Percentiles rank a stretch among this genome's conserved stretches.
Conservation (phyloP, 1,140 invertebrate species). For the Tetragnatha versicolor region DNA sequence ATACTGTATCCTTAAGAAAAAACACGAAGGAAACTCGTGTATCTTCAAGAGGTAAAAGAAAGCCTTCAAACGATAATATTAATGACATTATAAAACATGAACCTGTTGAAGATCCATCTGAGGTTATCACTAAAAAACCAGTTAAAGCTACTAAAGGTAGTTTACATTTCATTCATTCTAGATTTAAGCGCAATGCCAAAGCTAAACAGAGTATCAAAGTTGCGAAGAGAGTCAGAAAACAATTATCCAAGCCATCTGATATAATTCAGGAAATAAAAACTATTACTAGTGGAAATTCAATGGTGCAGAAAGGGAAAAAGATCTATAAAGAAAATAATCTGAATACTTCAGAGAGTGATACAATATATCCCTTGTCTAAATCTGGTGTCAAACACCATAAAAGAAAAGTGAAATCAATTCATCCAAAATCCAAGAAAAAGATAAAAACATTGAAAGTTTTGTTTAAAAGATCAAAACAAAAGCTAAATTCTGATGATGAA, state of each 20-base stretch:
- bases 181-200: not conserved
- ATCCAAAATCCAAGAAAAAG: slow-evolving; percentile 14
- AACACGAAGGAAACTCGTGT: no score
- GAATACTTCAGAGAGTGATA: not conserved
- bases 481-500: not conserved
- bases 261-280: slow-evolving; percentile 37
- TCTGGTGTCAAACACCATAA: not conserved
- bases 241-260: not conserved
- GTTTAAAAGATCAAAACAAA: slow-evolving; percentile 22
- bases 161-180: not conserved
- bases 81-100: no score
- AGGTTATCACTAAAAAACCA: no score
- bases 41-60: no score
- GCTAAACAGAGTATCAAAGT: not conserved
- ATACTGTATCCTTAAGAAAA: no score
- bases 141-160: not conserved
- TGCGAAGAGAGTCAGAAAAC: not conserved
- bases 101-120: no score
- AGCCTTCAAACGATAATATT: no score
- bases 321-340: not conserved
- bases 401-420: not conserved
- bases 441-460: slow-evolving; percentile 32
- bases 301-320: not conserved
- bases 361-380: not conserved
- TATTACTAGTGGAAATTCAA: slow-evolving; percentile 11